Conservation (phyloP, 2,113 vertebrate species). For the Rhodinocichla rosea region DNA sequence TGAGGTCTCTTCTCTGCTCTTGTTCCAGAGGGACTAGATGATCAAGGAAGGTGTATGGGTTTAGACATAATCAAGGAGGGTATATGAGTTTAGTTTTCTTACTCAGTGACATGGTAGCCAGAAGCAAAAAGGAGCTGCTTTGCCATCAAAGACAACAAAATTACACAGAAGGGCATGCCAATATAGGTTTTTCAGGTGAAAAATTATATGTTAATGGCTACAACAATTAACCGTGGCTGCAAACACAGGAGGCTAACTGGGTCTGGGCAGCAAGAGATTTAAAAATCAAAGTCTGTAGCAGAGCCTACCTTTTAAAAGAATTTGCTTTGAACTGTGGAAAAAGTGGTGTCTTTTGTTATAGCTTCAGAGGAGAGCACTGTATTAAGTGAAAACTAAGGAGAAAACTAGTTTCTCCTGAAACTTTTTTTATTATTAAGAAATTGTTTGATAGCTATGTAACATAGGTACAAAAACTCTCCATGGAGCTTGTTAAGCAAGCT, state of each 20-base stretch:
- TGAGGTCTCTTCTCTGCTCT: not conserved
- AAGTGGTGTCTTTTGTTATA: not conserved
- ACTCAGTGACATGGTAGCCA: not conserved
- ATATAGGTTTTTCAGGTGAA: not conserved
- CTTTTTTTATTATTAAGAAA: not conserved
- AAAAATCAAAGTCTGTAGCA: not conserved
- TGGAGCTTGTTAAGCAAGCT: conserved; percentile 27
- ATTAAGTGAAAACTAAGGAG: not conserved
- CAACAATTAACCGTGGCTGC: not conserved
- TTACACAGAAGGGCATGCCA: not conserved
- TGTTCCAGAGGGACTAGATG: not conserved
- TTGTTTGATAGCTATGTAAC: not conserved
- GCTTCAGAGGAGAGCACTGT: not conserved
- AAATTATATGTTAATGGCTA: not conserved
- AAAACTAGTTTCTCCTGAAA: not conserved
- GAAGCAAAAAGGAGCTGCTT: not conserved
- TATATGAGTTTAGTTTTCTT: not conserved
- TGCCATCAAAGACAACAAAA: not conserved
- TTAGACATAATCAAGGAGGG: not conserved
- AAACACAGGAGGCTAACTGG: not conserved
- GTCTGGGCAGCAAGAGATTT: not conserved
- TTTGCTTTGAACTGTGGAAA: not conserved
- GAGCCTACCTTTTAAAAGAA: not conserved
- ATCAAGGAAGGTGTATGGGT: not conserved
- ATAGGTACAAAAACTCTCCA: not conserved